Conservation (phyloP, 2,797 vertebrate species). For the Otolemur crassicaudatus region DNA sequence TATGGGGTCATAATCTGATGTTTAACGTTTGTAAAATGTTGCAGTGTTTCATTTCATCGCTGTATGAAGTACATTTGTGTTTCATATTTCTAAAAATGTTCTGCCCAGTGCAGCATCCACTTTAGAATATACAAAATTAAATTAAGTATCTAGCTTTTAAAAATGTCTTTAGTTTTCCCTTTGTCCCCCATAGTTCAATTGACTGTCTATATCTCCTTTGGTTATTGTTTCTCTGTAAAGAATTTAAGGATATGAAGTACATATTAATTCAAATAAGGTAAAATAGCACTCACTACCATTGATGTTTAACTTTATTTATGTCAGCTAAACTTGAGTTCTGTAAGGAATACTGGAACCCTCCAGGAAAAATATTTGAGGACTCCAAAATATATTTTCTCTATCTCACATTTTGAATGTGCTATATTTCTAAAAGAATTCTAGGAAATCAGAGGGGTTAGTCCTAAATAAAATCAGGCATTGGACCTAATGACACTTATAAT, state of each 20-base stretch:
- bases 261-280: not conserved
- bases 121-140: slow-evolving; percentile 38
- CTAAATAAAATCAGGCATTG: not conserved
- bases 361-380: not conserved
- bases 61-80: slow-evolving; percentile 53
- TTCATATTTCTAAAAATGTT: not conserved
- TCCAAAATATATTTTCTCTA: not conserved
- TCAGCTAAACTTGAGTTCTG: not conserved
- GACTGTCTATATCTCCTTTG: not conserved
- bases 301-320: slow-evolving; percentile 25
- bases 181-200: not conserved
- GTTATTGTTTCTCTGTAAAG: not conserved
- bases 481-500: not conserved
- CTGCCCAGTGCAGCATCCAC: not conserved
- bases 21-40: slow-evolving; percentile 64
- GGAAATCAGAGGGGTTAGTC: not conserved
- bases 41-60: slow-evolving; percentile 19
- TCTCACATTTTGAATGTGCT: not conserved
- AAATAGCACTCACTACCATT: not conserved
- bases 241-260: slow-evolving; percentile 8
- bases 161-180: slow-evolving; percentile 30
- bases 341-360: not conserved
- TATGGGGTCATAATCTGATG: slow-evolving; percentile 33
- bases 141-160: slow-evolving; percentile 15
- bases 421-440: not conserved